Percentiles rank a stretch among this genome's conserved stretches.
Evolutionary conservation across 2,797 vertebrate species (phyloP).

Genomic region (Diplodus sargus): DNA sequence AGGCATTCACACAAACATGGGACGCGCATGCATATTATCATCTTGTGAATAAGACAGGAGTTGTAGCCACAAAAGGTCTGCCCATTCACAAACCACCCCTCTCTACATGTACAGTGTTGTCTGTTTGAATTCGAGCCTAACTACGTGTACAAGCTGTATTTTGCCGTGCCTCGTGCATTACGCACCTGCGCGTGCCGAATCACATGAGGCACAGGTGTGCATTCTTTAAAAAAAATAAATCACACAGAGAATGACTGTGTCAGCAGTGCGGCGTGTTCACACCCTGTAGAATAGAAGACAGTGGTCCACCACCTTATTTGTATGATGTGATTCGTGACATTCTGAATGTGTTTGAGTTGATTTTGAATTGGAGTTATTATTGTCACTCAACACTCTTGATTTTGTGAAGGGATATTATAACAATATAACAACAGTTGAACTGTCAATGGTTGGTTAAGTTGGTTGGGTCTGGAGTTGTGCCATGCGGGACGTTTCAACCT

Average conservation of each 20-base stretch:
- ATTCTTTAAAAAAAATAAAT: conserved; percentile 64
- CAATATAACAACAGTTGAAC: background rate
- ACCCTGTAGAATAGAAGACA: background rate
- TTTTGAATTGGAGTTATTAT: background rate
- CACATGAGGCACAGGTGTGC: conserved; percentile 79
- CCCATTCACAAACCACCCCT: conserved; percentile 45
- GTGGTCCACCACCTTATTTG: background rate
- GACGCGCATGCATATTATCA: conserved; percentile 19
- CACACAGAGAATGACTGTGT: conserved; percentile 40
- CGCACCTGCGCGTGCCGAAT: conserved; percentile 82
- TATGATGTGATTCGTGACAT: background rate
- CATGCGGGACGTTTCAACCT: background rate
- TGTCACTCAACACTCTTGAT: background rate
- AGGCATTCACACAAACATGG: conserved; percentile 43
- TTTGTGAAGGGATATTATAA: background rate
- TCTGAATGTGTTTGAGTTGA: background rate
- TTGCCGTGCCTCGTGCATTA: conserved; percentile 51
- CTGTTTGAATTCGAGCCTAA: conserved; percentile 34
- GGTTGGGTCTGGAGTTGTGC: background rate
- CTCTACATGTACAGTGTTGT: background rate
- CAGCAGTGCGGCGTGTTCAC: conserved; percentile 18
- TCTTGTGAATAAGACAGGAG: conserved; percentile 40
- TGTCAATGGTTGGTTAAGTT: background rate
- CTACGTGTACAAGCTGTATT: conserved; percentile 21
- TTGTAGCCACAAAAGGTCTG: conserved; percentile 12